Percentiles rank a stretch among this genome's conserved stretches.
Evolutionary conservation across 2,888 invertebrate species (phyloP).

Genomic region (Oeneis ivallda): DNA sequence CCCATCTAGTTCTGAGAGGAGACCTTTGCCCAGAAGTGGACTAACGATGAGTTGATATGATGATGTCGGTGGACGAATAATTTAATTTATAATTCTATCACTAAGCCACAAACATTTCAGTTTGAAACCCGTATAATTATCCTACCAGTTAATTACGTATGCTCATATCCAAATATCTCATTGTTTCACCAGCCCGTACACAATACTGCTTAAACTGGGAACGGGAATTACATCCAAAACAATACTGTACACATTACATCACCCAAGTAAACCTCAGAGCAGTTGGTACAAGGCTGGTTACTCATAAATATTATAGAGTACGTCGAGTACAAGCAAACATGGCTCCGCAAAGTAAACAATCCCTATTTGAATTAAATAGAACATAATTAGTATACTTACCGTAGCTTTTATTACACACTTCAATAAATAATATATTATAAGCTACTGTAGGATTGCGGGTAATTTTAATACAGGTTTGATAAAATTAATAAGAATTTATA

Average conservation of each 20-base stretch:
- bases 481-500: too few species aligned
- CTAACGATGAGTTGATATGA: too few species aligned
- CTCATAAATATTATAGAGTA: constrained; percentile 26
- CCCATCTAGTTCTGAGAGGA: too few species aligned
- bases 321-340: constrained; percentile 25
- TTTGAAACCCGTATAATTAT: neutral
- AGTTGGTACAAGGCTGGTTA: constrained; percentile 21
- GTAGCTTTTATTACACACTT: neutral
- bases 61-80: too few species aligned
- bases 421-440: neutral
- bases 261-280: constrained; percentile 21
- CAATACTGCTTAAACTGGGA: neutral
- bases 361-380: constrained; percentile 39
- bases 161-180: constrained; percentile 11
- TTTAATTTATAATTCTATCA: too few species aligned
- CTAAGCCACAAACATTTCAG: neutral
- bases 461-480: too few species aligned
- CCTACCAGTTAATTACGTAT: neutral
- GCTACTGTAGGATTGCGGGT: too few species aligned
- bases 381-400: constrained; percentile 1
- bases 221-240: constrained; percentile 11
- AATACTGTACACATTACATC: constrained; percentile 19
- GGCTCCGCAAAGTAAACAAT: constrained; percentile 34
- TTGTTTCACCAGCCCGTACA: constrained; percentile 1
- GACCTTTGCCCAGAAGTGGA: too few species aligned